These are phyloP conservation scores for Brachionus plicatilis DNA, from an alignment of 1,140 invertebrate genomes.

Conservation along the genomic window DNA sequence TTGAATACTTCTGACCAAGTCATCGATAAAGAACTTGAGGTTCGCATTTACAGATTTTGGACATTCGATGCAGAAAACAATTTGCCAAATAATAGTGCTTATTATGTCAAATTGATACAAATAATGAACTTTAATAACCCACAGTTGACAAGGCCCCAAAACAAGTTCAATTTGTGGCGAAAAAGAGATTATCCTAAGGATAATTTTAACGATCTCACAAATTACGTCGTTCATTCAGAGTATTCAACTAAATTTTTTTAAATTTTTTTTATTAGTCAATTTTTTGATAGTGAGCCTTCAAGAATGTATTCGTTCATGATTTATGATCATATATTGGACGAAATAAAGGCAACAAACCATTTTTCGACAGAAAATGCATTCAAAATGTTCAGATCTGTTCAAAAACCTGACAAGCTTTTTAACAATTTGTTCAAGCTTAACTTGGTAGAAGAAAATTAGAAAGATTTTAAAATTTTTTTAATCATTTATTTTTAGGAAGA, in stretches of 20 bases:
- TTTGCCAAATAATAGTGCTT: constrained; percentile 9
- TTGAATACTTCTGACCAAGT: neutral
- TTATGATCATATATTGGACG: constrained; percentile 17
- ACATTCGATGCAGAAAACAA: neutral
- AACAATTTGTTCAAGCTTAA: neutral
- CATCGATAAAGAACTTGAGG: constrained; percentile 9
- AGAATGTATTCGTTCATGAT: constrained; percentile 31
- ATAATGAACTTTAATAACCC: constrained; percentile 37
- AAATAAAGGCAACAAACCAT: constrained; percentile 6
- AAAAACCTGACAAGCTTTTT: neutral
- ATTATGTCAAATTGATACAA: constrained; percentile 8
- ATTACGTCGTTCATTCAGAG: constrained; percentile 21
- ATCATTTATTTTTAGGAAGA: neutral
- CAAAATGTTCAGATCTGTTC: neutral
- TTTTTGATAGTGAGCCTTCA: neutral
- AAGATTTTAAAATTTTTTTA: neutral
- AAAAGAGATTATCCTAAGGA: constrained; percentile 16
- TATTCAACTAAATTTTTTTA: neutral
- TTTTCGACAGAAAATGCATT: constrained; percentile 39
- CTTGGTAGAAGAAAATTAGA: neutral
- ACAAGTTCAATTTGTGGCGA: neutral
- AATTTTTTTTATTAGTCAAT: neutral
- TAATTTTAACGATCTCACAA: neutral
- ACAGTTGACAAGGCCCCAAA: neutral
- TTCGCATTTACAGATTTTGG: constrained; percentile 38